phyloP scores from a whole-genome alignment of 2,888 invertebrate genomes.

The Salpingus planirostris region DNA sequence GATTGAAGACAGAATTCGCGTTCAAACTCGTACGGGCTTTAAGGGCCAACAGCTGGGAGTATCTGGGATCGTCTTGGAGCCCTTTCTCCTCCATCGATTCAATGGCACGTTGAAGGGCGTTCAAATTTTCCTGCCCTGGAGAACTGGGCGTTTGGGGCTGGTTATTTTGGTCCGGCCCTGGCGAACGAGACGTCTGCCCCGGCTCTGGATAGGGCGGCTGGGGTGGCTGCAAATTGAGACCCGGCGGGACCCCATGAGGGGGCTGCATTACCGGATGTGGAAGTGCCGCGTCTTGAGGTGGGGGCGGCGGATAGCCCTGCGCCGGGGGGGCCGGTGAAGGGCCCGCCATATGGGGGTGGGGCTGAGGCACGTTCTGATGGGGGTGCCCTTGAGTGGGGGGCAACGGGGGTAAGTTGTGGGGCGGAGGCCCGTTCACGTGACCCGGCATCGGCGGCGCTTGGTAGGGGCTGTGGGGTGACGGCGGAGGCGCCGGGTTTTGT shows the following conservation, averaged over 20 bases:
- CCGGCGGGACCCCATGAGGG: conserved; percentile 20
- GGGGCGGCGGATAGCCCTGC: conserved; percentile 29
- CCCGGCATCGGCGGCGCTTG: conserved; percentile 34
- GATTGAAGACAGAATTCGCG: conserved; percentile 57
- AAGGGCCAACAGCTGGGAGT: conserved; percentile 78
- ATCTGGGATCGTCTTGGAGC: conserved; percentile 86
- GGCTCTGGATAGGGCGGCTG: conserved; percentile 15
- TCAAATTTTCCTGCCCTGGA: conserved; percentile 67
- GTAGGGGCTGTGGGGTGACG: conserved; percentile 65
- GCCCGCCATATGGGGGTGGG: conserved; percentile 31
- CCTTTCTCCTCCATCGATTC: conserved; percentile 95
- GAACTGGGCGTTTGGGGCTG: conserved; percentile 37
- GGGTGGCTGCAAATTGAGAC: no score
- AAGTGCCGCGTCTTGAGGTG: no score
- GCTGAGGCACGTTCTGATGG: conserved; percentile 25
- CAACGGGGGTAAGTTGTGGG: background rate
- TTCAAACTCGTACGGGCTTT: conserved; percentile 68
- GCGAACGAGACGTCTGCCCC: conserved; percentile 29
- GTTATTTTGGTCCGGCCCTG: conserved; percentile 36
- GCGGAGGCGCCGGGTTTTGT: conserved; percentile 67
- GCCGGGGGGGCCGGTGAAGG: conserved; percentile 18
- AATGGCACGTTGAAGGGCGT: conserved; percentile 84
- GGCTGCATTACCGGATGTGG: conserved; percentile 23
- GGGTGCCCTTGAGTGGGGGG: conserved; percentile 27
- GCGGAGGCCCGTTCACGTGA: conserved; percentile 31